These are phyloP conservation scores for Drosophila sucinea DNA, from an alignment of 1,140 invertebrate genomes.

Conservation along the genomic window DNA sequence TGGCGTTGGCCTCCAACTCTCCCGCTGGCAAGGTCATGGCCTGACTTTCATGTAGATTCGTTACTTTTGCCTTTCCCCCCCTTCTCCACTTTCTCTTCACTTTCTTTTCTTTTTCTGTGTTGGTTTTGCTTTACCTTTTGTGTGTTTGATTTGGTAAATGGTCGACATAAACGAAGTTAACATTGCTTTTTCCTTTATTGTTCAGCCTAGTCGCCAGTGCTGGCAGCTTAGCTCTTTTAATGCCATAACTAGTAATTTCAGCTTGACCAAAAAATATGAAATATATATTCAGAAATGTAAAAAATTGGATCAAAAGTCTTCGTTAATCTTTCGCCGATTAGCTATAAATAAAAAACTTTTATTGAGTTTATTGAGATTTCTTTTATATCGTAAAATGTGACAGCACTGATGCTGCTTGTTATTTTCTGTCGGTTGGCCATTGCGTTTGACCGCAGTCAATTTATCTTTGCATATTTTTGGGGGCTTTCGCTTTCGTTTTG, in stretches of 20 bases:
- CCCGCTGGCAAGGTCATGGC: conserved; percentile 21
- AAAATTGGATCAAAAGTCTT: too few relatives aligned
- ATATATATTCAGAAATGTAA: too few relatives aligned
- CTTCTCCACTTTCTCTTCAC: neutral
- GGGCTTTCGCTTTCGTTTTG: conserved; percentile 61
- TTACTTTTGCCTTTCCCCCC: conserved; percentile 2
- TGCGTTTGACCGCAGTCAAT: conserved; percentile 61
- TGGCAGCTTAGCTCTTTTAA: conserved; percentile 4
- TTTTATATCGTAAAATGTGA: neutral
- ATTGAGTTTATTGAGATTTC: too few relatives aligned
- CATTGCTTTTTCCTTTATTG: conserved; percentile 37
- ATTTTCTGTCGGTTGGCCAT: conserved; percentile 16
- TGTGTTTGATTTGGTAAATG: conserved; percentile 64
- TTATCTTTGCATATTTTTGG: conserved; percentile 75
- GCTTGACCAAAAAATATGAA: neutral
- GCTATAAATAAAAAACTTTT: too few relatives aligned
- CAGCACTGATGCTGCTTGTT: conserved; percentile 1
- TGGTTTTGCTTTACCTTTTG: conserved; percentile 18
- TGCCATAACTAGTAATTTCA: neutral
- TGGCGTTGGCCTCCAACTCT: conserved; percentile 10
- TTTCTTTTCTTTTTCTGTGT: conserved; percentile 30
- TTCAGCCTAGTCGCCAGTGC: conserved; percentile 15
- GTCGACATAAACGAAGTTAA: conserved; percentile 55
- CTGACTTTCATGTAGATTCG: conserved; percentile 19
- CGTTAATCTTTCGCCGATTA: too few relatives aligned